Base-by-base conservation (phyloP, 2,113 vertebrate species). In the Cynocephalus volans region DNA sequence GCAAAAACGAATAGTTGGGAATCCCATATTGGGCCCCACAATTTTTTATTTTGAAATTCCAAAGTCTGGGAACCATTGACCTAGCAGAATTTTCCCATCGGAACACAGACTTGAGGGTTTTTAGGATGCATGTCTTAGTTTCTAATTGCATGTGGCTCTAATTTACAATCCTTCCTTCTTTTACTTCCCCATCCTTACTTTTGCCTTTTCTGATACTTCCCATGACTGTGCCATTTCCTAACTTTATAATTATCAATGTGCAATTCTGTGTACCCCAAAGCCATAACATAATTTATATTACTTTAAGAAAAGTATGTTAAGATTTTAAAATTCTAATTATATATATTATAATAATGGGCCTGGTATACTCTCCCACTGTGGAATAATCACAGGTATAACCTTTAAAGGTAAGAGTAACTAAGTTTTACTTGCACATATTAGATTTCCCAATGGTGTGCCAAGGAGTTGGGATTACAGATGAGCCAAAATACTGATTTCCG, bases 21-120 rank as follows among this genome's bases (percentile, higher is more conserved):
- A 52, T 64, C 41, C 24, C 64, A 5, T 76, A 50, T 33, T 77
- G 73, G 67, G 45, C 1, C 54, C 80, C 64, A 70, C 6, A 85
- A 31, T 58, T 60, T 88, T 96, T 93, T 33, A 45, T 33, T 70
- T 94, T 84, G 26, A 88, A 80, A 96, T 65, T 95, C 11, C 28
- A 26, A 91, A 50, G 28, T 67, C 45, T 91, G 69, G 33, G 82
- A 96, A 93, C 13, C 41, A 28, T 0, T 52, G 31, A 65, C 36
- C 56, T 41, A 4, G 21, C 64, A 58, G 67, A 50, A 50, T 81
- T 36, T 95, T 92, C 36, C 62, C 69, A 86, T 36, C 13, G 1
- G 15, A 82, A 73, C 9, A 56, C 12, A 67, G 64, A 89, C 52
- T 64, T 45, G 36, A 79, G 18, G 21, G 73, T 88, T 54, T 96